A percentile compares a stretch with the other conserved stretches of the same genome.
These are phyloP conservation scores for Cephalotes varians DNA, from an alignment of 2,888 invertebrate genomes.

Conservation along the genomic window DNA sequence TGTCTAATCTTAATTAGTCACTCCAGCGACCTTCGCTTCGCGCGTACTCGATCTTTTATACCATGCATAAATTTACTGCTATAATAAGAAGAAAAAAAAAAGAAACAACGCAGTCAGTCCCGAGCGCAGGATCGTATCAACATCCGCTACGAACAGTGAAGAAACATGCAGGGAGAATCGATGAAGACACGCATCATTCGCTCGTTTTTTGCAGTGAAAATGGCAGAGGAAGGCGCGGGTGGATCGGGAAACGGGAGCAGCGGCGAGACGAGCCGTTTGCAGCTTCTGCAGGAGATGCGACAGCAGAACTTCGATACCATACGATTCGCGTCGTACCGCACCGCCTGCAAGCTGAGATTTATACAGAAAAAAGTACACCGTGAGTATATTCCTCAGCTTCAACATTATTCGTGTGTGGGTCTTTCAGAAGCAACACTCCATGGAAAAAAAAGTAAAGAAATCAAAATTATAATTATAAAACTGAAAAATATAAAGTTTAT, in stretches of 20 bases:
- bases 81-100: neutral
- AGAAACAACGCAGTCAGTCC: neutral
- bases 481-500: neutral
- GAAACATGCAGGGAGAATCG: neutral
- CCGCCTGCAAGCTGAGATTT: constrained; percentile 98
- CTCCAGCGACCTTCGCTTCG: constrained; percentile 48
- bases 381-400: constrained; percentile 88
- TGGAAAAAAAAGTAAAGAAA: neutral
- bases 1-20: constrained; percentile 54
- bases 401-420: no score
- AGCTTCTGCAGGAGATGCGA: constrained; percentile 94
- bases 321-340: constrained; percentile 98
- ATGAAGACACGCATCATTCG: neutral
- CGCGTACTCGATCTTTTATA: constrained; percentile 13
- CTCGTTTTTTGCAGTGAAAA: constrained; percentile 66
- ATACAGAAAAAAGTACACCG: constrained; percentile 99
- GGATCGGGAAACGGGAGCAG: constrained; percentile 78
- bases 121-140: neutral
- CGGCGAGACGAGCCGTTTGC: constrained; percentile 87
- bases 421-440: neutral
- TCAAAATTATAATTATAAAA: neutral
- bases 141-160: neutral
- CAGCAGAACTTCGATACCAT: constrained; percentile 98
- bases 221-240: constrained; percentile 80
- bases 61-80: constrained; percentile 27